Evolutionary conservation across 2,888 invertebrate species (phyloP).

Genomic region (Bursaphelenchus okinawaensis): DNA sequence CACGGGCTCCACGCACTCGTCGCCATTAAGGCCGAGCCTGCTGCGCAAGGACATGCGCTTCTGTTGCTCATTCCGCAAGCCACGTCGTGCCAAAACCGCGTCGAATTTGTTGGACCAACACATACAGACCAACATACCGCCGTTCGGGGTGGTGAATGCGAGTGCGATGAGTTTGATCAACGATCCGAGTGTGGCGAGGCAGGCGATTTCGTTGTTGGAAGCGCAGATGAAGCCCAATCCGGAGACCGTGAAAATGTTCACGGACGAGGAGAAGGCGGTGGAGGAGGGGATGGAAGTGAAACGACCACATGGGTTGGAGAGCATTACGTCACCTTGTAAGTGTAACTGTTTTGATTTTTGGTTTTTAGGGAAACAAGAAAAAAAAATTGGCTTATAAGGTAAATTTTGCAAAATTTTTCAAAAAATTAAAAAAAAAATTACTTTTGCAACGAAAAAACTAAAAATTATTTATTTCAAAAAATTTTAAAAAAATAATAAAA

Average conservation of each 20-base stretch:
- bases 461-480: no score
- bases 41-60: background rate
- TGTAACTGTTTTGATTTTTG: no score
- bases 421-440: no score
- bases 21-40: background rate
- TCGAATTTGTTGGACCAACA: background rate
- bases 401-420: no score
- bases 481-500: no score
- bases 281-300: background rate
- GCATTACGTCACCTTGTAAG: background rate
- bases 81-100: background rate
- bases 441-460: no score
- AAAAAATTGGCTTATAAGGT: no score
- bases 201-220: background rate
- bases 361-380: no score
- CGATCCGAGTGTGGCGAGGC: background rate
- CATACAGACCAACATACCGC: background rate
- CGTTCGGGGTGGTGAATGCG: background rate
- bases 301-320: background rate
- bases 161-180: background rate
- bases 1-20: background rate
- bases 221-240: background rate
- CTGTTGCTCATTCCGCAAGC: background rate
- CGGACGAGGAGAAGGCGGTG: background rate
- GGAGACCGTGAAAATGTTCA: background rate